Evolutionary conservation across 2,888 invertebrate species (phyloP).

Genomic region (Dryadula phaetusa): DNA sequence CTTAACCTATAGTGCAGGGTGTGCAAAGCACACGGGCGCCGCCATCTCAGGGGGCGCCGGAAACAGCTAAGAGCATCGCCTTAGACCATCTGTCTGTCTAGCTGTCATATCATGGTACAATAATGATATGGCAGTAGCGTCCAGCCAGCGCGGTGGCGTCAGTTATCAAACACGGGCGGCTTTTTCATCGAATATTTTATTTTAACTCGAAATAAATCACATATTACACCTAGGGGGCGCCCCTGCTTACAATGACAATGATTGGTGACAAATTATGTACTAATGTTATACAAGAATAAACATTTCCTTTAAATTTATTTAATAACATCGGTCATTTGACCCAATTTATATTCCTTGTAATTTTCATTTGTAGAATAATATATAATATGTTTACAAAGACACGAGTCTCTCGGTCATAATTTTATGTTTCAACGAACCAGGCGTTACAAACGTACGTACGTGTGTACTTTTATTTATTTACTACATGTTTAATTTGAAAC

Average conservation of each 20-base stretch:
- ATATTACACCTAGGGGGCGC: too few relatives aligned
- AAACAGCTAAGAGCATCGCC: too few relatives aligned
- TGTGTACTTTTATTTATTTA: not conserved
- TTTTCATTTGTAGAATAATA: conserved; percentile 26
- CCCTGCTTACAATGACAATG: too few relatives aligned
- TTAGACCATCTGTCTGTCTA: too few relatives aligned
- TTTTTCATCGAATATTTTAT: not conserved
- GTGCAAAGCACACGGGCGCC: not conserved
- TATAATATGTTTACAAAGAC: not conserved
- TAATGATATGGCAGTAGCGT: not conserved
- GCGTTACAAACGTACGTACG: not conserved
- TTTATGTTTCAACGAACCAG: conserved; percentile 26
- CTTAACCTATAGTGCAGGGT: not conserved
- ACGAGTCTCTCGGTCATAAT: conserved; percentile 16
- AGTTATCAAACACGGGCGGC: not conserved
- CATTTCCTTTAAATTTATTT: conserved; percentile 19
- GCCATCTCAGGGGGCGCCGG: too few relatives aligned
- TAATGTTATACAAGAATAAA: not conserved
- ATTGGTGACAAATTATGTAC: not conserved
- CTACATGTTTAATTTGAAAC: not conserved
- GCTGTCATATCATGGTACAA: not conserved
- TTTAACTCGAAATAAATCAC: too few relatives aligned
- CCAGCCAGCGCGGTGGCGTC: not conserved
- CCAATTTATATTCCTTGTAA: conserved; percentile 26
- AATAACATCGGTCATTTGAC: conserved; percentile 24